phyloP scores from a whole-genome alignment of 37 sponge, comb jelly and placozoan genomes.

The Ephydatia muelleri region DNA sequence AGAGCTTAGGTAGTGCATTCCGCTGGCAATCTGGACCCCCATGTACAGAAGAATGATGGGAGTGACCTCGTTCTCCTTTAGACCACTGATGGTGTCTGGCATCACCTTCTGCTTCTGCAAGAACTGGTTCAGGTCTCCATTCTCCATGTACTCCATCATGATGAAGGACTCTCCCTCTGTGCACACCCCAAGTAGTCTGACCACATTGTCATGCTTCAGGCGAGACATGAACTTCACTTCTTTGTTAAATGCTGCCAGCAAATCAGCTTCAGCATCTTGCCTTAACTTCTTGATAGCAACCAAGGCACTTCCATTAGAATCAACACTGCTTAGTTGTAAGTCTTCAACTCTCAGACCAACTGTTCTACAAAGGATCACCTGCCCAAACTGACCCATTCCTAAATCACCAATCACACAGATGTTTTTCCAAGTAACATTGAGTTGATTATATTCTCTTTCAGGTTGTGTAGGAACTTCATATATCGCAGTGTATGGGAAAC shows the following conservation, averaged over 20 bases:
- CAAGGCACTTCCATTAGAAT: neutral
- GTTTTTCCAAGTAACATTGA: conserved; percentile 15
- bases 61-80: conserved; percentile 16
- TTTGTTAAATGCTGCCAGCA: conserved; percentile 47
- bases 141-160: conserved; percentile 82
- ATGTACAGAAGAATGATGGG: conserved; percentile 28
- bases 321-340: conserved; percentile 9
- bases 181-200: conserved; percentile 52
- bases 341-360: conserved; percentile 38
- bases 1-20: conserved; percentile 60
- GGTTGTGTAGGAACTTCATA: conserved; percentile 1
- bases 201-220: conserved; percentile 43
- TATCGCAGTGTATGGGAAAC: conserved; percentile 6
- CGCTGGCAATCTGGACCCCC: conserved; percentile 44
- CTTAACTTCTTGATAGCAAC: conserved; percentile 65
- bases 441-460: neutral
- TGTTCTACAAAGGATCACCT: conserved; percentile 28
- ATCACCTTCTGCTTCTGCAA: conserved; percentile 42
- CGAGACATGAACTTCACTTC: conserved; percentile 71
- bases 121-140: conserved; percentile 66
- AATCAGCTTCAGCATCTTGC: neutral
- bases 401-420: conserved; percentile 24
- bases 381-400: conserved; percentile 48
- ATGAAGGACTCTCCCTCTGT: conserved; percentile 47
- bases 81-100: neutral